Base-by-base conservation (phyloP, 1,140 invertebrate species). In the Phortica variegata region DNA sequence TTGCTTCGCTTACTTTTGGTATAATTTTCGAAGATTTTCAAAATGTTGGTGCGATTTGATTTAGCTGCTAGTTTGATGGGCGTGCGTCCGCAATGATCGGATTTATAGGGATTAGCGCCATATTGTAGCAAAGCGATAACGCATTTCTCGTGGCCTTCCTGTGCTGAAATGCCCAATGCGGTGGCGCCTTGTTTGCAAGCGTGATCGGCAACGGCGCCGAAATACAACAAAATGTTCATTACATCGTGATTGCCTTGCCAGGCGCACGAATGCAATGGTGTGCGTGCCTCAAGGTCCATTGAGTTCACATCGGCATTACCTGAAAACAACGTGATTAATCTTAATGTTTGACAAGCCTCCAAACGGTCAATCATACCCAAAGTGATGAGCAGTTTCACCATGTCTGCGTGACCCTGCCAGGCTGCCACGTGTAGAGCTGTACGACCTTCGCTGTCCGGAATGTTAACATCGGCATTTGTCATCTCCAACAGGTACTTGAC, bases 171-270 rank as follows among this genome's bases (percentile, higher is more conserved):
- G 47, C 87, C 87, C 47, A 97, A 78, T 29, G 93, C 91, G 38
- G 94, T 97, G 26, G 94, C 94, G 23, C 94, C 94, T 79, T 92
- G 89, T 73, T 93, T 94, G 72, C 94, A 97, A 7, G 90, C 89
- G 66, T 95, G 91, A 78, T 95, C 87, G 12, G 93, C 89, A 47
- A 82, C 78, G 0, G 93, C 89, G 4, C 87, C 86, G 56, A 85
- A 83, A 63, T 88, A 85, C 12, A 95, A 77, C 8, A 97, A 78
- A 29, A 95, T 78, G 41, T 87, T 82, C 33, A 97, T 91, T 29
- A 93, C 90, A 43, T 86, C 83, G 17, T 85, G 84, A 60, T 95
- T 90, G 7, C 94, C 94, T 73, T 95, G 90, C 93, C 93, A 97
- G 40, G 91, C 89, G n/a, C 93, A 93, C 13, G 91, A 93, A 78